These are phyloP conservation scores for Lomographa bimaculata DNA, from an alignment of 2,888 invertebrate genomes.

Conservation along the genomic window DNA sequence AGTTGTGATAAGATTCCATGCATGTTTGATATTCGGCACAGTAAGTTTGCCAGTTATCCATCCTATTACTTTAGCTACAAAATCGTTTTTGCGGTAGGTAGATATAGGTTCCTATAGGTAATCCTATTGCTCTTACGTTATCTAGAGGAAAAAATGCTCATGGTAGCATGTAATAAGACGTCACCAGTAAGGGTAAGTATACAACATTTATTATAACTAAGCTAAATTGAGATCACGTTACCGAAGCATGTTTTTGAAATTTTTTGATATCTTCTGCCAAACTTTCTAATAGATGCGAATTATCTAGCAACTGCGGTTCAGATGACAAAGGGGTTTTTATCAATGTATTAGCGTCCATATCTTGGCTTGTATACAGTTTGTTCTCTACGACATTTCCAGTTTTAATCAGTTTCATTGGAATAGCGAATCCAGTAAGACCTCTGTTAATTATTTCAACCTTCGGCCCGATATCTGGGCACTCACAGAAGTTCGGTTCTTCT, in stretches of 20 bases:
- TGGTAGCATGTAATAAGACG: no score
- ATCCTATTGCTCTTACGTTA: no score
- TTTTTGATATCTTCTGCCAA: slow-evolving; percentile 44
- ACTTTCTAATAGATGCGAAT: slow-evolving; percentile 26
- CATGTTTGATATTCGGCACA: no score
- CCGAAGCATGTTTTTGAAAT: slow-evolving; percentile 35
- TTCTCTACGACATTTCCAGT: slow-evolving; percentile 28
- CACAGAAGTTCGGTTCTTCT: slow-evolving; percentile 55
- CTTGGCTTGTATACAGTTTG: slow-evolving; percentile 18
- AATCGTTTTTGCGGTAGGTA: no score
- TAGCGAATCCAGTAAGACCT: slow-evolving; percentile 69
- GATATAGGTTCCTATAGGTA: no score
- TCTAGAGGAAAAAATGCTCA: no score
- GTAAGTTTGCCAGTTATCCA: no score
- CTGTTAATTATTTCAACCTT: slow-evolving; percentile 71
- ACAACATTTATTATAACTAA: no score
- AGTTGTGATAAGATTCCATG: no score
- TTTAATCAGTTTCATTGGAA: slow-evolving; percentile 55
- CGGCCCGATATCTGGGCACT: slow-evolving; percentile 51
- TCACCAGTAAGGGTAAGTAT: no score
- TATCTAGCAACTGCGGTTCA: slow-evolving; percentile 15
- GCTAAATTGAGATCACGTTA: no score
- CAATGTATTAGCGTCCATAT: slow-evolving; percentile 1
- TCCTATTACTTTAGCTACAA: no score
- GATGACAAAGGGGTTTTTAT: slow-evolving; percentile 26